phyloP scores from a whole-genome alignment of 2,113 vertebrate genomes.

The Myotis brandtii region DNA sequence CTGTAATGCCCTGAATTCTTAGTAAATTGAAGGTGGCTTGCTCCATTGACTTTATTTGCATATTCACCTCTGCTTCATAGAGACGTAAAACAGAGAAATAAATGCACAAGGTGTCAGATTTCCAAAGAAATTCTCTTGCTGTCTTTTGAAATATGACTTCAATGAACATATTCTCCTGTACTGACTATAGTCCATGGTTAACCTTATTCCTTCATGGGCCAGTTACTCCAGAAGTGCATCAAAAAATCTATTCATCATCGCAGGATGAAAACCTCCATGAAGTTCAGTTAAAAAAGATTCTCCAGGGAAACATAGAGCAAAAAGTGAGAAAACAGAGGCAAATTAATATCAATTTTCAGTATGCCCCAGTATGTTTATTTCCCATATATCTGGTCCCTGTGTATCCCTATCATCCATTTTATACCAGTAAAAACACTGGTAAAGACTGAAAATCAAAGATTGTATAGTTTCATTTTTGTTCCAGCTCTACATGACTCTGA shows the following conservation, averaged over 20 bases:
- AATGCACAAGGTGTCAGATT: background rate
- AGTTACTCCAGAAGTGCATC: background rate
- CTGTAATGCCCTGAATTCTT: background rate
- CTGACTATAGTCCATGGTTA: background rate
- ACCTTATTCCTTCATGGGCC: background rate
- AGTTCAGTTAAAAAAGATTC: background rate
- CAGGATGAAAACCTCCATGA: background rate
- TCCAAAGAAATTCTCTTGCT: background rate
- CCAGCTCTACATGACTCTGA: background rate
- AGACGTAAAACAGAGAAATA: background rate
- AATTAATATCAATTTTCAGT: background rate
- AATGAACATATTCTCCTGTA: background rate
- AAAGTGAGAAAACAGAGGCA: background rate
- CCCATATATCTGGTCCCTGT: background rate
- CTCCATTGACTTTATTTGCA: background rate
- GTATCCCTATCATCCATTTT: background rate
- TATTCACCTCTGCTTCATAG: background rate
- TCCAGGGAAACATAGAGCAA: background rate
- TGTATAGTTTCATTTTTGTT: conserved; percentile 30
- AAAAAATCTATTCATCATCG: background rate
- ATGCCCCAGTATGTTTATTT: background rate
- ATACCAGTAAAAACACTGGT: background rate
- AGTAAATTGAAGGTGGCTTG: conserved; percentile 26
- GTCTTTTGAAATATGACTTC: background rate
- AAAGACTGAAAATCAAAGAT: background rate